Evolutionary conservation across 1,140 invertebrate species (phyloP).

Genomic region (Cyphomyrmex costatus): DNA sequence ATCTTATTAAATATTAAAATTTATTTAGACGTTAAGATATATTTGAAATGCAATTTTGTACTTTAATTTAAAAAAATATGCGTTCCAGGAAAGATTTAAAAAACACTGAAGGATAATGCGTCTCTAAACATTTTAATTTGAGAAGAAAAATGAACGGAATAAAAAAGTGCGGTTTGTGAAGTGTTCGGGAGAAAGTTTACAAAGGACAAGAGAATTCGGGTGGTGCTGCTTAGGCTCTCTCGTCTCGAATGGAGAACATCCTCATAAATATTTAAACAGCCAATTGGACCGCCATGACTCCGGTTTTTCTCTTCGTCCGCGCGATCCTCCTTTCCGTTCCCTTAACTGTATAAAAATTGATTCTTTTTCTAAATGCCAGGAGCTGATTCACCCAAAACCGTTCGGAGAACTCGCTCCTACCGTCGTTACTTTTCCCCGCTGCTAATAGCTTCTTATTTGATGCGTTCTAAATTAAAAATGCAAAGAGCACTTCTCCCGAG

Average conservation of each 20-base stretch:
- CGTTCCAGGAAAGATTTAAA: background rate
- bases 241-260: slow-evolving; percentile 56
- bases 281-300: slow-evolving; percentile 51
- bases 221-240: slow-evolving; percentile 51
- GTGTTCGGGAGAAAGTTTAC: slow-evolving; percentile 64
- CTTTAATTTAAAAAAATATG: background rate
- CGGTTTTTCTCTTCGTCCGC: slow-evolving; percentile 31
- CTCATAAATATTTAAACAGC: slow-evolving; percentile 72
- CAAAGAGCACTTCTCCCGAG: slow-evolving; percentile 17
- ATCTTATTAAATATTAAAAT: background rate
- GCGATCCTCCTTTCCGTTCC: background rate
- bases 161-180: slow-evolving; percentile 3
- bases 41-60: background rate
- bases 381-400: slow-evolving; percentile 16
- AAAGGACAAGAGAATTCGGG: slow-evolving; percentile 75
- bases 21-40: background rate
- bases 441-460: slow-evolving; percentile 36
- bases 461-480: background rate
- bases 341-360: slow-evolving; percentile 18
- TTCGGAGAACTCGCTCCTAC: background rate
- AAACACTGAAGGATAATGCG: background rate
- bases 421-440: background rate
- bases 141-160: slow-evolving; percentile 11
- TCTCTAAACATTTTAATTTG: background rate
- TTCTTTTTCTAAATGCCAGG: slow-evolving; percentile 37